A percentile compares a stretch with the other conserved stretches of the same genome.
Conservation (phyloP, 2,888 invertebrate genomes). For the Phorcus lineatus region DNA sequence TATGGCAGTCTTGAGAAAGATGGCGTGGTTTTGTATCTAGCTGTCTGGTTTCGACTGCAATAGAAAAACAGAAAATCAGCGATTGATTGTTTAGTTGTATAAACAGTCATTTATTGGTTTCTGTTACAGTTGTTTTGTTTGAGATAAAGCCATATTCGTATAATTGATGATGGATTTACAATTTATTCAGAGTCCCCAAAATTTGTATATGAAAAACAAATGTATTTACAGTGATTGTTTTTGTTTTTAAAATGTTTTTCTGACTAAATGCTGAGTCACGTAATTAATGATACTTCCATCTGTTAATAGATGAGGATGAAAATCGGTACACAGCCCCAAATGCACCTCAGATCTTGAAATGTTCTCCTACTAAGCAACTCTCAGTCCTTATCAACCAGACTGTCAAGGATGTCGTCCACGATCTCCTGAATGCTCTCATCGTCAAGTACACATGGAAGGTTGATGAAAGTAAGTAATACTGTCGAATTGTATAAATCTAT, state of each 20-base stretch:
- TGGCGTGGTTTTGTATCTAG: no score
- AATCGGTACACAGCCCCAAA: slow-evolving; percentile 79
- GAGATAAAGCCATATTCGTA: no score
- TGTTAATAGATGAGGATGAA: slow-evolving; percentile 79
- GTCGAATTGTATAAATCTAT: no score
- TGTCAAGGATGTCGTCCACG: slow-evolving; percentile 78
- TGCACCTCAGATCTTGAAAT: slow-evolving; percentile 80
- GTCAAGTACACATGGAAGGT: slow-evolving; percentile 74
- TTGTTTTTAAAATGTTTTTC: no score
- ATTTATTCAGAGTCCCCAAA: no score
- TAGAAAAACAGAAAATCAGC: background rate
- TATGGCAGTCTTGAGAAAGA: no score
- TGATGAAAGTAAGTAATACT: slow-evolving; percentile 56
- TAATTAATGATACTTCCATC: slow-evolving; percentile 58
- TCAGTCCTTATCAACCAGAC: slow-evolving; percentile 57
- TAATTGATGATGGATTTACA: no score
- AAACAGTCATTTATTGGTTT: background rate
- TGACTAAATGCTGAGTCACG: no score
- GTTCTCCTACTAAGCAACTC: slow-evolving; percentile 67
- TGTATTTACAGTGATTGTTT: no score
- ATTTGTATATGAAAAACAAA: no score
- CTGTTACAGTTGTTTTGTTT: no score
- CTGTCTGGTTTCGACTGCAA: no score
- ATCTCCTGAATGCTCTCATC: slow-evolving; percentile 82
- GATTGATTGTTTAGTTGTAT: background rate